Evolutionary conservation across 37 sponge, comb jelly and placozoan species (phyloP).

Genomic region (Halichondria panicea): DNA sequence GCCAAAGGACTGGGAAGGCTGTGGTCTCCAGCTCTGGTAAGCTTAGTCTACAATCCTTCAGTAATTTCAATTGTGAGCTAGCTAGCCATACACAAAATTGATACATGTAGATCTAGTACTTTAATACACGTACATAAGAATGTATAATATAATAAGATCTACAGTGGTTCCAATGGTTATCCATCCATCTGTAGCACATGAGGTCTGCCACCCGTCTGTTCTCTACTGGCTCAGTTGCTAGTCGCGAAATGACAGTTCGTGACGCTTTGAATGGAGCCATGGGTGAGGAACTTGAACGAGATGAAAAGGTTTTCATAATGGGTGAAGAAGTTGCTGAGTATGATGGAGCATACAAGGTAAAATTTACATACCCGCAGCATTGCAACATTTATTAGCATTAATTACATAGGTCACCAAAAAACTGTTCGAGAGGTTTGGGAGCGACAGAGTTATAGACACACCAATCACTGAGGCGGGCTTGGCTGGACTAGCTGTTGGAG

Average conservation of each 20-base stretch:
- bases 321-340: constrained; percentile 99
- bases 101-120: no score
- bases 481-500: constrained; percentile 96
- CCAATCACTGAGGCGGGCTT: constrained; percentile 98
- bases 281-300: constrained; percentile 90
- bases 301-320: constrained; percentile 87
- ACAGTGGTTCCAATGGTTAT: no score
- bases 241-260: constrained; percentile 79
- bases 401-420: constrained; percentile 73
- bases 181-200: no score
- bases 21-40: no score
- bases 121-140: no score
- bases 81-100: no score
- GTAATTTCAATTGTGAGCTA: no score
- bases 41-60: no score
- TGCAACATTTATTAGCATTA: background rate
- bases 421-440: constrained; percentile 74
- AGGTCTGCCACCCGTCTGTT: no score
- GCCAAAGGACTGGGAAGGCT: no score
- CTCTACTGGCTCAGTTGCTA: no score
- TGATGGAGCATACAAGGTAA: constrained; percentile 92
- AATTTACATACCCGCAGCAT: background rate
- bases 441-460: constrained; percentile 87
- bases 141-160: no score
- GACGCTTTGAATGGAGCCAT: constrained; percentile 95